A percentile compares a stretch with the other conserved stretches of the same genome.
phyloP scores from a whole-genome alignment of 2,888 invertebrate genomes.

The Galerucella calmariensis region DNA sequence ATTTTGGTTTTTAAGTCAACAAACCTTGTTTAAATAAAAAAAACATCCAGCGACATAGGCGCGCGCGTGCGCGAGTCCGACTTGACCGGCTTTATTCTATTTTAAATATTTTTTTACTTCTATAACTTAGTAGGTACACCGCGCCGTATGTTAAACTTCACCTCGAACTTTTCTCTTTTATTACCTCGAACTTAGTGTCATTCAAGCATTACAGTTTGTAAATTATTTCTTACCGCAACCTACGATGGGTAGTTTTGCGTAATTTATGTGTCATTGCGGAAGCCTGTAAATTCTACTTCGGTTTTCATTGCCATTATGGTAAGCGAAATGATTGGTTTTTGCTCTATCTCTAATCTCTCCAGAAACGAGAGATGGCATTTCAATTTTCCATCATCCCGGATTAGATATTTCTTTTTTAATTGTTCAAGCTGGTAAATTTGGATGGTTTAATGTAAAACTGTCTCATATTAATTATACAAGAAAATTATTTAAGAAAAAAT shows the following conservation, averaged over 20 bases:
- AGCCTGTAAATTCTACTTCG: constrained; percentile 9
- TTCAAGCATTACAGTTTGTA: constrained; percentile 9
- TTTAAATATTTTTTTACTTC: too few species aligned
- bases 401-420: neutral
- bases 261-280: constrained; percentile 19
- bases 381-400: neutral
- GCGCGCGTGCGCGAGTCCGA: too few species aligned
- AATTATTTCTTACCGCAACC: constrained; percentile 15
- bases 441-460: too few species aligned
- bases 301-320: constrained; percentile 1
- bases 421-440: neutral
- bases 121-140: too few species aligned
- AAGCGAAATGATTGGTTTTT: constrained; percentile 9
- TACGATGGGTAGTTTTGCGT: constrained; percentile 2
- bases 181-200: neutral
- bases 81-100: too few species aligned
- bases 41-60: too few species aligned
- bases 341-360: constrained; percentile 8
- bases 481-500: too few species aligned
- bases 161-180: constrained; percentile 2
- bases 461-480: too few species aligned
- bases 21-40: too few species aligned
- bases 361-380: constrained; percentile 1
- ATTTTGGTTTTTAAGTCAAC: too few species aligned
- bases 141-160: neutral